Conservation (phyloP, 2,888 invertebrate species). For the Melolontha melolontha region DNA sequence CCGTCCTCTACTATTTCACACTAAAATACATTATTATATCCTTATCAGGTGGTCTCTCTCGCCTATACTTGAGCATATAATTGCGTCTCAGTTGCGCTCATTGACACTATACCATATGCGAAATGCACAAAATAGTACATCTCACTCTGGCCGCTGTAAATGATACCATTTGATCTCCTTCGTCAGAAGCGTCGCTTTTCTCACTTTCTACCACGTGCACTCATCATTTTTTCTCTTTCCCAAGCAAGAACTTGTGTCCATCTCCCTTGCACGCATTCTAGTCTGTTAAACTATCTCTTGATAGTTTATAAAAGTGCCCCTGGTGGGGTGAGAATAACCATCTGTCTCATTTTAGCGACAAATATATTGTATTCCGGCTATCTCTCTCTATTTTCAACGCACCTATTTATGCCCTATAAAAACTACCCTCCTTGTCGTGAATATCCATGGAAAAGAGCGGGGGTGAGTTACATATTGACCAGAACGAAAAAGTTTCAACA, state of each 20-base stretch:
- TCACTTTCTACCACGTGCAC: constrained; percentile 59
- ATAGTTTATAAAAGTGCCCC: constrained; percentile 51
- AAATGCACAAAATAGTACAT: constrained; percentile 58
- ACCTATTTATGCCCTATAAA: constrained; percentile 65
- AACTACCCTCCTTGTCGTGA: constrained; percentile 65
- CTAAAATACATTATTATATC: constrained; percentile 38
- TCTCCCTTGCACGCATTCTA: constrained; percentile 42
- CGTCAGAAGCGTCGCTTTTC: constrained; percentile 58
- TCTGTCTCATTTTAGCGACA: constrained; percentile 36
- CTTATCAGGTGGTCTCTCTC: constrained; percentile 33
- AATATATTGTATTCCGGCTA: constrained; percentile 53
- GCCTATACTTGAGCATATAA: background rate
- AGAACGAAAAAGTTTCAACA: constrained; percentile 63
- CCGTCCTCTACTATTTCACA: constrained; percentile 39
- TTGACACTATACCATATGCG: constrained; percentile 43
- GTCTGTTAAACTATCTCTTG: constrained; percentile 40
- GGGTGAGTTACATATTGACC: constrained; percentile 62
- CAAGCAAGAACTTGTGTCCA: constrained; percentile 49
- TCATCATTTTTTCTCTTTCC: constrained; percentile 63
- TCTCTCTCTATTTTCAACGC: constrained; percentile 57
- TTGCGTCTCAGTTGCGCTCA: constrained; percentile 33
- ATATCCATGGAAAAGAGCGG: constrained; percentile 57
- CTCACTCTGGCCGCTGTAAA: constrained; percentile 55
- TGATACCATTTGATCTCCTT: constrained; percentile 56
- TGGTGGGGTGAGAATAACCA: constrained; percentile 47